Conservation (phyloP, 1,140 invertebrate species). For the Meloidogyne hapla region DNA sequence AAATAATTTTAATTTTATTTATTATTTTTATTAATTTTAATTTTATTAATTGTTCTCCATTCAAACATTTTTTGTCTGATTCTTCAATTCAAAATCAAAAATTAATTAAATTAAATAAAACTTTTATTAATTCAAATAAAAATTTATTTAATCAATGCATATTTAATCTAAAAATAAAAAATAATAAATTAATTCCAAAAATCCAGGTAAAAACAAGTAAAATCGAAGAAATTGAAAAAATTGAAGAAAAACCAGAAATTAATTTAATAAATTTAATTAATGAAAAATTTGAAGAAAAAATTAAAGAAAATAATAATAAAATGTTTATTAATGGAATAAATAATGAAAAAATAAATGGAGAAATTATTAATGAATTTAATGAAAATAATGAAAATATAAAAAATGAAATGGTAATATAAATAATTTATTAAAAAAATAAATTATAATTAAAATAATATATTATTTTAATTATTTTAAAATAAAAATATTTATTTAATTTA, state of each 20-base stretch:
- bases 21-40: slow-evolving; percentile 4
- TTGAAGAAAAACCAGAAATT: neutral
- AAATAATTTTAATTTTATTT: neutral
- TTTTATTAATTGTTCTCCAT: neutral
- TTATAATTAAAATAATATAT: too few species aligned
- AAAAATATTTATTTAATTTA: too few species aligned
- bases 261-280: neutral
- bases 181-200: neutral
- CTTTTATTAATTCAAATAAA: neutral
- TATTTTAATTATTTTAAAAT: neutral
- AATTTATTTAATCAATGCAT: neutral
- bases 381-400: neutral
- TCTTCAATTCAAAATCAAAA: neutral
- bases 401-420: neutral
- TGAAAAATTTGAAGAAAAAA: neutral
- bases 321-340: neutral
- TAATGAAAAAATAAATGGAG: neutral
- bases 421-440: too few species aligned
- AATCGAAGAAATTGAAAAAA: neutral
- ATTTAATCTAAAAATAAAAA: slow-evolving; percentile 1
- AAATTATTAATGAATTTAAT: neutral
- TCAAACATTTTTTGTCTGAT: neutral
- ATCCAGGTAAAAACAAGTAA: neutral
- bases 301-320: neutral
- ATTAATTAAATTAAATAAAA: neutral